Evolutionary conservation across 2,888 invertebrate genomes (phyloP).

Genomic region (Sesia apiformis): DNA sequence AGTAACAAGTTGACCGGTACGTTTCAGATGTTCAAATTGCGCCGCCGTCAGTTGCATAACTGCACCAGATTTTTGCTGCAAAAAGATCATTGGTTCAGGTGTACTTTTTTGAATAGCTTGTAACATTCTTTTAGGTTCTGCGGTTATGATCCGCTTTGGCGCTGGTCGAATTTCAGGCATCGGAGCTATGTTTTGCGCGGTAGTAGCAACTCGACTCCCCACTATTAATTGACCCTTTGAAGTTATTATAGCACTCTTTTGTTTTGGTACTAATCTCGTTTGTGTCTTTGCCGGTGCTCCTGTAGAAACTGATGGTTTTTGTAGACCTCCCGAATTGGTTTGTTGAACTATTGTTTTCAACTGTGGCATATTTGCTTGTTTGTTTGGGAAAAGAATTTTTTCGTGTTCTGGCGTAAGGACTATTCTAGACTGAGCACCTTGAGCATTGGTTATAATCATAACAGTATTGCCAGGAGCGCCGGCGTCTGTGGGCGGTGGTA

Average conservation of each 20-base stretch:
- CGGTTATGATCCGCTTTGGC: slow-evolving; percentile 41
- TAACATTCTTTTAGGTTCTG: slow-evolving; percentile 50
- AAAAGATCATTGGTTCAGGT: slow-evolving; percentile 54
- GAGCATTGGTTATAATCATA: slow-evolving; percentile 78
- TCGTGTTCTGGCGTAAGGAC: slow-evolving; percentile 77
- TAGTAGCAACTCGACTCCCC: slow-evolving; percentile 57
- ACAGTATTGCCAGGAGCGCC: slow-evolving; percentile 67
- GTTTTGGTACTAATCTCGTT: slow-evolving; percentile 53
- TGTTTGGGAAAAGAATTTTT: slow-evolving; percentile 73
- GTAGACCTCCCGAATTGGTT: slow-evolving; percentile 25
- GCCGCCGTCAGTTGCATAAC: slow-evolving; percentile 65
- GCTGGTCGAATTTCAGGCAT: slow-evolving; percentile 55
- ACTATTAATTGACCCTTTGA: slow-evolving; percentile 74
- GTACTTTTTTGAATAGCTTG: slow-evolving; percentile 48
- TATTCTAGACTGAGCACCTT: slow-evolving; percentile 75
- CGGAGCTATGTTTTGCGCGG: slow-evolving; percentile 62
- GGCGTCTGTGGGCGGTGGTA: slow-evolving; percentile 42
- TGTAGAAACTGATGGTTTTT: slow-evolving; percentile 35
- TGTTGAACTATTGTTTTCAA: slow-evolving; percentile 43
- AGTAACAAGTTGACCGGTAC: slow-evolving; percentile 62
- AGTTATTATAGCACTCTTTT: slow-evolving; percentile 70
- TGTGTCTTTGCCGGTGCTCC: slow-evolving; percentile 26
- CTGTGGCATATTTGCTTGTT: slow-evolving; percentile 50
- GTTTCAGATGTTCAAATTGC: slow-evolving; percentile 66
- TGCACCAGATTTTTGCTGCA: slow-evolving; percentile 64